Conservation (phyloP, 2,113 vertebrate species). For the Solea senegalensis region DNA sequence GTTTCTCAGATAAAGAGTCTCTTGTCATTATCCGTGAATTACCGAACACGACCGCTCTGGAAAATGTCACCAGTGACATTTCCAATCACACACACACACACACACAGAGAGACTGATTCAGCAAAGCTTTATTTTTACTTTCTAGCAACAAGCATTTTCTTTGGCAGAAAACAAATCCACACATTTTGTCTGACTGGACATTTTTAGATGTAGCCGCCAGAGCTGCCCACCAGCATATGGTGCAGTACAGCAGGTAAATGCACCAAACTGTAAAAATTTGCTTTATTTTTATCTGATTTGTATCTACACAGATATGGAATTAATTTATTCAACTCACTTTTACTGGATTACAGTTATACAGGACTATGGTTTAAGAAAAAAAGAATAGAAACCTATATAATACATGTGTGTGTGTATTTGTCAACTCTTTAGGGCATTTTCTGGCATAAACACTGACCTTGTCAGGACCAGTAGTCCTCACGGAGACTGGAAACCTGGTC, state of each 20-base stretch:
- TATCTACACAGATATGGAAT: too few relatives aligned
- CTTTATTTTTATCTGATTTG: neutral
- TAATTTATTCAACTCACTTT: neutral
- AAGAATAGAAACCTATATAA: too few relatives aligned
- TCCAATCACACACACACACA: neutral
- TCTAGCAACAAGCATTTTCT: conserved; percentile 20
- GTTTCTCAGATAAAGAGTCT: too few relatives aligned
- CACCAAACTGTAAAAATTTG: neutral
- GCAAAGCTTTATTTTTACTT: conserved; percentile 33
- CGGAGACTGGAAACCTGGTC: too few relatives aligned
- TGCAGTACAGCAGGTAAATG: neutral
- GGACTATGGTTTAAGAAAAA: too few relatives aligned
- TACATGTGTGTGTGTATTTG: too few relatives aligned
- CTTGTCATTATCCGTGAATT: conserved; percentile 5
- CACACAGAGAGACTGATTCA: conserved; percentile 2
- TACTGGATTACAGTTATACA: neutral
- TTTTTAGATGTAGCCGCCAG: conserved; percentile 1
- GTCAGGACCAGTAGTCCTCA: neutral
- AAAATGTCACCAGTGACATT: conserved; percentile 29
- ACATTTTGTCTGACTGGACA: neutral
- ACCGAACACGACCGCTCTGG: neutral
- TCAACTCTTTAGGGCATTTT: too few relatives aligned
- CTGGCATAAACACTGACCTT: conserved; percentile 3
- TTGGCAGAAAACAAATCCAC: neutral
- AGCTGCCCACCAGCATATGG: conserved; percentile 31